These are phyloP conservation scores for Karalla daura DNA, from an alignment of 2,797 vertebrate genomes.

Conservation along the genomic window DNA sequence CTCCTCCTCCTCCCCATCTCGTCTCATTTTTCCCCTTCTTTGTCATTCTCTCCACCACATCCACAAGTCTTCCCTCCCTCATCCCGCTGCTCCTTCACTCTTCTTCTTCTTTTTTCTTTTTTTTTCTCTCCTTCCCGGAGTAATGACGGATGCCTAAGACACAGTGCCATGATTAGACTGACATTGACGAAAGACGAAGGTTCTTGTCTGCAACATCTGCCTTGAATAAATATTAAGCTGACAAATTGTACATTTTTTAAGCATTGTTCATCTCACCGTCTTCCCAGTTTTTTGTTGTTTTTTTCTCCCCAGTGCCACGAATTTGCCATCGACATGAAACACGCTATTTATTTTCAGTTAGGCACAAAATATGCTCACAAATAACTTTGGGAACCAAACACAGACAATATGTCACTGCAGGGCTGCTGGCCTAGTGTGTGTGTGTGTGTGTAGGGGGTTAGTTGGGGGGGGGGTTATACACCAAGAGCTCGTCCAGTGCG, in stretches of 20 bases:
- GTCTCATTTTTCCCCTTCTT: constrained; percentile 71
- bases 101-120: too few relatives aligned
- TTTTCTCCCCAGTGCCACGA: constrained; percentile 27
- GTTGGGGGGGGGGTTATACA: constrained; percentile 40
- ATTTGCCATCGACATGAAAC: constrained; percentile 49
- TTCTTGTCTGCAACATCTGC: constrained; percentile 69
- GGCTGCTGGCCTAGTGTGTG: constrained; percentile 16
- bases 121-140: constrained; percentile 28
- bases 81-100: constrained; percentile 50
- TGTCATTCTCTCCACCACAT: constrained; percentile 75
- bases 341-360: constrained; percentile 51
- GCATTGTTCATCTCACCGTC: constrained; percentile 39
- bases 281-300: constrained; percentile 41
- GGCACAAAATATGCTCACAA: constrained; percentile 46
- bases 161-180: constrained; percentile 70
- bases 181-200: constrained; percentile 70
- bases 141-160: constrained; percentile 69
- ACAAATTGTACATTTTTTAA: constrained; percentile 51
- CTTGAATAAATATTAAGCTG: constrained; percentile 75
- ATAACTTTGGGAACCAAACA: constrained; percentile 26
- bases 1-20: too few relatives aligned
- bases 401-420: constrained; percentile 28
- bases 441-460: constrained; percentile 41
- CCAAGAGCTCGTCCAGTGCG: constrained; percentile 39
- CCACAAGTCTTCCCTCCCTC: constrained; percentile 61